These are phyloP conservation scores for Amblyopsis hoosieri DNA, from an alignment of 2,797 vertebrate genomes.

Conservation along the genomic window DNA sequence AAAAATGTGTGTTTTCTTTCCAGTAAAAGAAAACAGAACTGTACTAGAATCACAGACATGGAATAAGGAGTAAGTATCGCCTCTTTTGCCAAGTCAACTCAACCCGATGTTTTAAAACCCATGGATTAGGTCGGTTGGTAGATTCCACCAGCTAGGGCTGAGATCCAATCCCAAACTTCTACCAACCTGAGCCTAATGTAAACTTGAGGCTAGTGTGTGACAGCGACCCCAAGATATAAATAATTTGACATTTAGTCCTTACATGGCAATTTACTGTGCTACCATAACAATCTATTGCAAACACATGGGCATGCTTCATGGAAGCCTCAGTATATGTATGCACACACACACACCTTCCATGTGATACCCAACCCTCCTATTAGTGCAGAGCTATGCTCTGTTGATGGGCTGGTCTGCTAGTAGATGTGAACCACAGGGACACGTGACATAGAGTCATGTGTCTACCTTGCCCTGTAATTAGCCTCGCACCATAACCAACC, in stretches of 20 bases:
- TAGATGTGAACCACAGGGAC: conserved; percentile 32
- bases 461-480: conserved; percentile 58
- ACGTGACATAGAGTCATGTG: conserved; percentile 48
- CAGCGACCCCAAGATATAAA: conserved; percentile 60
- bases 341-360: not conserved
- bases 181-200: conserved; percentile 40
- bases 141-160: conserved; percentile 31
- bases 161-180: conserved; percentile 26
- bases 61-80: not conserved
- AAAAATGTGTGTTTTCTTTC: not conserved
- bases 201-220: conserved; percentile 48
- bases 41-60: not conserved
- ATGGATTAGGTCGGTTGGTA: not conserved
- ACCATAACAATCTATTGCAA: not conserved
- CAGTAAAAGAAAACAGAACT: not conserved
- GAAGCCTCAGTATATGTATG: not conserved
- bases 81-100: conserved; percentile 35
- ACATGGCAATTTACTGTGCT: too few relatives aligned
- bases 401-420: conserved; percentile 21
- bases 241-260: conserved; percentile 11
- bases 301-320: not conserved
- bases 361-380: not conserved
- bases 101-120: conserved; percentile 38
- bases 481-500: conserved; percentile 42
- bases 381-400: not conserved